These are phyloP conservation scores for Trogon melanurus DNA, from an alignment of 2,113 vertebrate genomes.

Conservation along the genomic window DNA sequence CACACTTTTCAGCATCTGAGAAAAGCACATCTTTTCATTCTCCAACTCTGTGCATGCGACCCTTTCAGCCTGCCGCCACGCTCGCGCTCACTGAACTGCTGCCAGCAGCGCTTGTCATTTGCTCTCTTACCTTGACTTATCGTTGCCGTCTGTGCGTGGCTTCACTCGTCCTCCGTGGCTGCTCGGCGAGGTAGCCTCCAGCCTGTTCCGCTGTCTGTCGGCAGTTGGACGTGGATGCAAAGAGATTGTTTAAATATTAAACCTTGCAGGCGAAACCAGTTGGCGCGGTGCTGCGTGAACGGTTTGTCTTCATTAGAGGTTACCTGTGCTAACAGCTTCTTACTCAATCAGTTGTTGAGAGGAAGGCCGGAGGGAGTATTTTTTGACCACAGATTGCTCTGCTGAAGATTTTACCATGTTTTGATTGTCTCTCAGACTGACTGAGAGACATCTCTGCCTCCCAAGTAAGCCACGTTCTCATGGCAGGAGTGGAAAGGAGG, in stretches of 20 bases:
- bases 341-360: not conserved
- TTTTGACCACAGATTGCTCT: not conserved
- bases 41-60: rapidly evolving
- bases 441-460: not conserved
- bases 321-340: not conserved
- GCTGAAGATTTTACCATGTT: not conserved
- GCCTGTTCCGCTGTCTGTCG: not conserved
- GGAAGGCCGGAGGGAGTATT: not conserved
- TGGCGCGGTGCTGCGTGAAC: not conserved
- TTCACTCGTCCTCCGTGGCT: not conserved
- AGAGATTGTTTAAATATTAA: not conserved
- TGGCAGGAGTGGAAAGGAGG: not conserved
- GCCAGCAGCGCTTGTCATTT: not conserved
- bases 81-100: not conserved
- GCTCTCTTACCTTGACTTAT: not conserved
- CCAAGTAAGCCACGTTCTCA: not conserved
- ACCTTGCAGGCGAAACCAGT: not conserved
- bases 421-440: not conserved
- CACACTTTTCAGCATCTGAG: not conserved
- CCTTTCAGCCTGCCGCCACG: not conserved
- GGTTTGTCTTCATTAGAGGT: not conserved
- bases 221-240: not conserved
- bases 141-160: not conserved
- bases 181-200: not conserved
- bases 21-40: not conserved